phyloP scores from a whole-genome alignment of 1,140 invertebrate species.

The Drosophila jambulina region DNA sequence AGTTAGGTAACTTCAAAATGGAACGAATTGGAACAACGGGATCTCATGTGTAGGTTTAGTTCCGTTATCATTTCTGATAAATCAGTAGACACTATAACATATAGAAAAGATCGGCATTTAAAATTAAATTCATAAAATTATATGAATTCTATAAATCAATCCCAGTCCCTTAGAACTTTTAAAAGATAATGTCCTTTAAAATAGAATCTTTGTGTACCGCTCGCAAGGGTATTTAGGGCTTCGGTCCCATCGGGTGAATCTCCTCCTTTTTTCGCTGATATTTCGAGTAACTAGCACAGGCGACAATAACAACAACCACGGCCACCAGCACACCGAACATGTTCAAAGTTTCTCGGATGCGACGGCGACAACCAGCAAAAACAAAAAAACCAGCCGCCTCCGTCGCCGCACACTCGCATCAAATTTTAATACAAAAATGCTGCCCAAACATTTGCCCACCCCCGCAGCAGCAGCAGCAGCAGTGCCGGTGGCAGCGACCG shows the following conservation, averaged over 20 bases:
- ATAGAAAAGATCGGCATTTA: neutral
- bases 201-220: neutral
- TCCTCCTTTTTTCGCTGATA: conserved; percentile 71
- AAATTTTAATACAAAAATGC: conserved; percentile 77
- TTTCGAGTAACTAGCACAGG: conserved; percentile 76
- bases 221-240: conserved; percentile 26
- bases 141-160: no score
- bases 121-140: no score
- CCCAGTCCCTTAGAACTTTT: no score
- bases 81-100: neutral
- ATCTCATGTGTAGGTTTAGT: neutral
- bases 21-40: no score
- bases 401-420: conserved; percentile 48
- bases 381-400: conserved; percentile 35
- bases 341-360: conserved; percentile 79
- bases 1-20: neutral
- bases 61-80: neutral
- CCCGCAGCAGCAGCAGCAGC: conserved; percentile 31
- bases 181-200: neutral
- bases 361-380: conserved; percentile 56
- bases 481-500: conserved; percentile 15
- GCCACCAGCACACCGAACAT: conserved; percentile 67
- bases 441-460: conserved; percentile 76
- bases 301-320: conserved; percentile 31
- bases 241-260: conserved; percentile 42